These are phyloP conservation scores for Cephalopterus ornatus DNA, from an alignment of 2,113 vertebrate species.

Conservation along the genomic window DNA sequence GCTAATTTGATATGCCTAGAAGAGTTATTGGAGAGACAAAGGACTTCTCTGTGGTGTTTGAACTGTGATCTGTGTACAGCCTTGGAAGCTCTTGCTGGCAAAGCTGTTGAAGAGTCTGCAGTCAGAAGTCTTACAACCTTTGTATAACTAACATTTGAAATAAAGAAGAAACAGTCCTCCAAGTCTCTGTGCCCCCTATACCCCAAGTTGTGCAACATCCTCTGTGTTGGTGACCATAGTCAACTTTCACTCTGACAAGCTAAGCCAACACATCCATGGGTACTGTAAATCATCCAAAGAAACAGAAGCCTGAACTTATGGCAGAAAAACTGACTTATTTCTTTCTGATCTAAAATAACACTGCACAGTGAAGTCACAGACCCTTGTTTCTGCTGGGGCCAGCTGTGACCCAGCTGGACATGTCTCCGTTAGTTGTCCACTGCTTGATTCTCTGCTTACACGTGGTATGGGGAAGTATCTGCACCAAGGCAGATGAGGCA, in stretches of 20 bases:
- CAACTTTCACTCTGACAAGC: background rate
- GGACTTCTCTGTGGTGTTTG: background rate
- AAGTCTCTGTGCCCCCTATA: background rate
- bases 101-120: background rate
- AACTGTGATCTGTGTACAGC: background rate
- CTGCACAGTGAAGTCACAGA: background rate
- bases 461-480: background rate
- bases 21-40: background rate
- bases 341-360: background rate
- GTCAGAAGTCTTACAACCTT: background rate
- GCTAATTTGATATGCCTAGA: background rate
- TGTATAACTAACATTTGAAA: background rate
- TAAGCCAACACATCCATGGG: background rate
- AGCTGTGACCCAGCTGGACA: background rate
- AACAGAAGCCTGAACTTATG: background rate
- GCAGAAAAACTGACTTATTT: background rate
- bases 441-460: background rate
- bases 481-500: background rate
- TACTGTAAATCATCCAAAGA: background rate
- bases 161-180: background rate
- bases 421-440: background rate
- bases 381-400: background rate
- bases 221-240: background rate
- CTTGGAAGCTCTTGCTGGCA: background rate
- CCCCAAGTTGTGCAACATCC: rapidly evolving